Evolutionary conservation across 23 tunicate genomes (phyloP), one percentile per base, ranked within the genome.

Genomic region (Corella eumyota): DNA sequence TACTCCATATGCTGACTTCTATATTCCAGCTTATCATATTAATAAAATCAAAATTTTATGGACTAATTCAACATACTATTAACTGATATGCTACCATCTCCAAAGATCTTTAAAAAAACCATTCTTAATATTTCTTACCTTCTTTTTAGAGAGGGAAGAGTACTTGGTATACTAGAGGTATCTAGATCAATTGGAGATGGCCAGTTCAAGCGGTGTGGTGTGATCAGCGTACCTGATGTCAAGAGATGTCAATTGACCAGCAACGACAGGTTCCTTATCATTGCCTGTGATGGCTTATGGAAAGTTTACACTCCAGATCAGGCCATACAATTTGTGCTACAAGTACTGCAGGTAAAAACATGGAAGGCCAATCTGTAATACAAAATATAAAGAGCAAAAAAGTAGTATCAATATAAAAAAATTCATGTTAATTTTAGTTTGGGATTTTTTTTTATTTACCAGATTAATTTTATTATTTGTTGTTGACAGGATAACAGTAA

Each of bases 241-340:
- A 86, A 86, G 34, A 65, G 95, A 36, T 86, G 86, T 52, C 79
- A 77, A 34, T 40, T 86, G 22, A 69, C 37, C 56, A 50, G 73
- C 27, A 78, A 86, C 63, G 95, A 86, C 64, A 58, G 86, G 32
- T 86, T 86, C 45, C 35, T 86, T 6, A 37, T 86, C 21, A 66
- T 86, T 51, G 95, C 95, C 0, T 86, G 95, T 34, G 95, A 86
- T 46, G 95, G 95, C 15, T 74, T 86, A 44, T 86, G 95, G 95
- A 86, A 86, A 45, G 95, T 86, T 49, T 86, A 60, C 65, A 78
- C 36, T 51, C 75, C 85, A 0, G 86, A 86, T 22, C 70, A 77
- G 66, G 95, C 95, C 0, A 78, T 86, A 24, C 92, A 86, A 47
- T 86, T 86, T 67, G 75, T 86, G 3, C 66, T 77, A 6, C 57